These are phyloP conservation scores for Geodia barretti DNA, from an alignment of 37 sponge, comb jelly and placozoan genomes.

Conservation along the genomic window DNA sequence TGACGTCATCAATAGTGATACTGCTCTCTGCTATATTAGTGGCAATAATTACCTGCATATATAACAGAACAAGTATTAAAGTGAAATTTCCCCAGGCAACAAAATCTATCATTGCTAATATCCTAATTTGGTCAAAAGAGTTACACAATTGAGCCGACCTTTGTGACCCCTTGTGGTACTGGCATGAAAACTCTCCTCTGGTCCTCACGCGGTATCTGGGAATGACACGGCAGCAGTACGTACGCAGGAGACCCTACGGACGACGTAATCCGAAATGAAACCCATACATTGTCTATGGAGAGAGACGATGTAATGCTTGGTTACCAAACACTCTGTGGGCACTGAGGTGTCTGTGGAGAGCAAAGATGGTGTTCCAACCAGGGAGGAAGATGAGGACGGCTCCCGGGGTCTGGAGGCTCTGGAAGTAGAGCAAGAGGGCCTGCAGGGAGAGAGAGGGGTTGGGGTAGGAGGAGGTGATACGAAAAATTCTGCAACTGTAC, in stretches of 20 bases:
- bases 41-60: slow-evolving; percentile 58
- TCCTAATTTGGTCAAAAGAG: no score
- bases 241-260: slow-evolving; percentile 57
- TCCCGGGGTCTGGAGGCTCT: slow-evolving; percentile 43
- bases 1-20: slow-evolving; percentile 82
- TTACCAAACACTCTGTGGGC: slow-evolving; percentile 63
- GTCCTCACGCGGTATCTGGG: slow-evolving; percentile 74
- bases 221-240: slow-evolving; percentile 72
- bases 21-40: slow-evolving; percentile 85
- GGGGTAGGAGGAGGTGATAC: not conserved
- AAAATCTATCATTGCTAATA: no score
- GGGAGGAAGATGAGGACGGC: slow-evolving; percentile 82
- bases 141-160: no score
- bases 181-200: slow-evolving; percentile 68
- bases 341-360: slow-evolving; percentile 57
- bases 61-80: not conserved
- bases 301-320: no score
- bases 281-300: not conserved
- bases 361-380: slow-evolving; percentile 82
- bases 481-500: not conserved
- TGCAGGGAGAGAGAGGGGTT: slow-evolving; percentile 2
- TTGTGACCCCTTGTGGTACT: slow-evolving; percentile 66
- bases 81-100: not conserved
- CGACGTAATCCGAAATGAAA: not conserved
- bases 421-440: slow-evolving; percentile 65